Percentiles rank a stretch among this genome's conserved stretches.
phyloP scores from a whole-genome alignment of 2,113 vertebrate species.

The Albula goreensis region DNA sequence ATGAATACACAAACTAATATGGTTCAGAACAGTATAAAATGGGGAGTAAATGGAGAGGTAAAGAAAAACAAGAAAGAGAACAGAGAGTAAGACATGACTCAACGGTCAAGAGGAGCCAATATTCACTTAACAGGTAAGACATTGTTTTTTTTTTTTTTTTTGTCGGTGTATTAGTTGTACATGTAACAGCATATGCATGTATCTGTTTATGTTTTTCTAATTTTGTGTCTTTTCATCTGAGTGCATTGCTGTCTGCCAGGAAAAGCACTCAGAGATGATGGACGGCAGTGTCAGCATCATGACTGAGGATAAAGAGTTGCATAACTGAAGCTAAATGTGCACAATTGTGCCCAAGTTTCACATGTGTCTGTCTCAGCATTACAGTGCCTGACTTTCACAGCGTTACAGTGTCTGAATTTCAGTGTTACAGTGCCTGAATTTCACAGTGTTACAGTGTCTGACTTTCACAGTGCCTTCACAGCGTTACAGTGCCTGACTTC shows the following conservation, averaged over 20 bases:
- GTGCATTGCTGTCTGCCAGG: not conserved
- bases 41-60: slow-evolving; percentile 6
- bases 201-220: not conserved
- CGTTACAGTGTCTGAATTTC: not conserved
- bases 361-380: not conserved
- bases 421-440: not conserved
- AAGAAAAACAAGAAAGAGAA: not conserved
- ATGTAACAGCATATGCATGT: not conserved
- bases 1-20: slow-evolving; percentile 45
- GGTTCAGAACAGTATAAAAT: slow-evolving; percentile 42
- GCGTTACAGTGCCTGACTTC: not conserved
- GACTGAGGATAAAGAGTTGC: not conserved
- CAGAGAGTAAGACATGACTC: slow-evolving; percentile 20
- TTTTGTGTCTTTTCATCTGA: not conserved
- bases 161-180: too few species aligned
- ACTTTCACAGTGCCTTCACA: not conserved
- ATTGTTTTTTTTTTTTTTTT: too few species aligned
- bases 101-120: slow-evolving; percentile 18
- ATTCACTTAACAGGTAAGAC: slow-evolving; percentile 43
- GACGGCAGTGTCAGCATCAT: not conserved
- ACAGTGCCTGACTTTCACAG: too few species aligned
- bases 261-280: not conserved
- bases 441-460: not conserved
- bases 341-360: not conserved
- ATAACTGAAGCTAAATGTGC: not conserved